Conservation (phyloP, 2,797 vertebrate genomes). For the Lophius americanus region DNA sequence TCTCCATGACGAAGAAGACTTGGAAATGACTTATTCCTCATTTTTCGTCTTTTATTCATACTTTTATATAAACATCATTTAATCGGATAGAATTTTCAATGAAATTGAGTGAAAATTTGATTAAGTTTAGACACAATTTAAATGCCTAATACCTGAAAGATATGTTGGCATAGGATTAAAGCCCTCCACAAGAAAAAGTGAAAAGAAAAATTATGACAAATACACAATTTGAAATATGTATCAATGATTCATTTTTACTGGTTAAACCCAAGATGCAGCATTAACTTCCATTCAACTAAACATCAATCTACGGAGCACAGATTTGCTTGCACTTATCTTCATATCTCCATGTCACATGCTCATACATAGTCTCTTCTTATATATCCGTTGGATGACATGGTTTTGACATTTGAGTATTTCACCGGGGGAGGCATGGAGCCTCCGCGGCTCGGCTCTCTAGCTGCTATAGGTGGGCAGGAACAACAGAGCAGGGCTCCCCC, state of each 20-base stretch:
- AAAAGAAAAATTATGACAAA: not conserved
- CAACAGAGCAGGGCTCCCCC: conserved; percentile 83
- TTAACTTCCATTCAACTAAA: not conserved
- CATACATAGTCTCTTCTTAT: conserved; percentile 83
- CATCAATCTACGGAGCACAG: not conserved
- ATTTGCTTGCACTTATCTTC: not conserved
- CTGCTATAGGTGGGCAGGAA: conserved; percentile 69
- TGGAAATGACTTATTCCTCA: not conserved
- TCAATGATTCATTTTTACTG: not conserved
- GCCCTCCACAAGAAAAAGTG: not conserved
- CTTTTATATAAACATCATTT: not conserved
- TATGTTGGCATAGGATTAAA: conserved; percentile 3
- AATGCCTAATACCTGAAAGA: not conserved
- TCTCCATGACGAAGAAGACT: not conserved
- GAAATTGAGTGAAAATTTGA: not conserved
- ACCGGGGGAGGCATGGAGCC: conserved; percentile 37
- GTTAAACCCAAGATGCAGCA: not conserved
- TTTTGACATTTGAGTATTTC: conserved; percentile 76
- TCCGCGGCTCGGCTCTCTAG: conserved; percentile 11
- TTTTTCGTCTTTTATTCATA: conserved; percentile 22
- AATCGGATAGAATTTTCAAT: not conserved
- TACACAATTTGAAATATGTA: not conserved
- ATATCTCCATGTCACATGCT: conserved; percentile 17
- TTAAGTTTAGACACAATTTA: conserved; percentile 7
- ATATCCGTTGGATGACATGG: conserved; percentile 68